Conservation (phyloP, 37 sponge, comb jelly and placozoan species). For the Petrosia ficiformis region DNA sequence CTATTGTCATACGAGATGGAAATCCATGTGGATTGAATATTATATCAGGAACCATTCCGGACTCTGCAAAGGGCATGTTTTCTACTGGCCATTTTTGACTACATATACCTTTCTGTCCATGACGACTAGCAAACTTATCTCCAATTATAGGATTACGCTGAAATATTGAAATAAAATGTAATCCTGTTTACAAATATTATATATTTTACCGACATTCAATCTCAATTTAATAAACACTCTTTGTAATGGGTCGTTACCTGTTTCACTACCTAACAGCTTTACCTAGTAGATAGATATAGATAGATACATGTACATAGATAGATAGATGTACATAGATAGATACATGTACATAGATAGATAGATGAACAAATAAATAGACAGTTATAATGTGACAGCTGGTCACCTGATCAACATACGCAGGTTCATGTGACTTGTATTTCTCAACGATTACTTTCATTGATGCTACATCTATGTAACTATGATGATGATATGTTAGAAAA, state of each 20-base stretch:
- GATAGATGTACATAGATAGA: no score
- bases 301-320: no score
- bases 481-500: neutral
- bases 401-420: conserved; percentile 83
- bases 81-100: conserved; percentile 92
- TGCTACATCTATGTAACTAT: conserved; percentile 69
- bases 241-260: conserved; percentile 64
- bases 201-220: conserved; percentile 33
- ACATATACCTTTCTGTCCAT: conserved; percentile 99
- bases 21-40: conserved; percentile 99
- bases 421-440: conserved; percentile 76
- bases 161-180: neutral
- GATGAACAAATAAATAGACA: no score
- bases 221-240: conserved; percentile 76
- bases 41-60: conserved; percentile 97
- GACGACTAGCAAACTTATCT: conserved; percentile 97
- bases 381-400: neutral
- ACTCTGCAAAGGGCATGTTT: conserved; percentile 96
- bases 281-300: no score
- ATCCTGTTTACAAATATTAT: neutral
- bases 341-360: no score
- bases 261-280: conserved; percentile 71
- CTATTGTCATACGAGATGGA: conserved; percentile 99
- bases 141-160: conserved; percentile 93
- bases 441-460: conserved; percentile 40